These are phyloP conservation scores for Nasonia vitripennis DNA, from an alignment of 1,140 invertebrate genomes.

Conservation along the genomic window DNA sequence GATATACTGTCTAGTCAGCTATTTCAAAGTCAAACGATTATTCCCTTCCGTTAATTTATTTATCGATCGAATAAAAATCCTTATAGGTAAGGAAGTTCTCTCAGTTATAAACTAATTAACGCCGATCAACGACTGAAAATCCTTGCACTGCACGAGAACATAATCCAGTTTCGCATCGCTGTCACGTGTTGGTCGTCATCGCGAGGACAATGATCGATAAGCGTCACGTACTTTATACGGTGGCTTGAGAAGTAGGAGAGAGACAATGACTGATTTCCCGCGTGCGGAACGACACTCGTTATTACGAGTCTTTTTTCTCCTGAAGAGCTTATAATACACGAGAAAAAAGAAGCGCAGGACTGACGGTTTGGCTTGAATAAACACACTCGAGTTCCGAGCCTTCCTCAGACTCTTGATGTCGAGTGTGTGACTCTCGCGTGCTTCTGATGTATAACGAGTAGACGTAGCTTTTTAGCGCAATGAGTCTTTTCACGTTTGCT, in stretches of 20 bases:
- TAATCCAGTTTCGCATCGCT: neutral
- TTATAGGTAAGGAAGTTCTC: no score
- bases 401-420: neutral
- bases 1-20: no score
- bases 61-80: no score
- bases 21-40: no score
- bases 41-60: no score
- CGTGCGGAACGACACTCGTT: neutral
- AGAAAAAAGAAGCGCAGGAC: neutral
- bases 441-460: neutral
- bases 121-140: no score
- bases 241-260: neutral
- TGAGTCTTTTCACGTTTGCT: neutral
- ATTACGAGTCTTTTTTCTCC: neutral
- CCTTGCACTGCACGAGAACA: no score
- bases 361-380: neutral
- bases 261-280: constrained; percentile 12
- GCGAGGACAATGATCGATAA: constrained; percentile 14
- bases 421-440: neutral
- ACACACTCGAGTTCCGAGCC: neutral
- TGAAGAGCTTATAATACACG: neutral
- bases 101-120: no score
- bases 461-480: neutral
- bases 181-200: neutral
- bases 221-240: neutral